These are phyloP conservation scores for Pammene aurita DNA, from an alignment of 2,888 invertebrate species.

Conservation along the genomic window DNA sequence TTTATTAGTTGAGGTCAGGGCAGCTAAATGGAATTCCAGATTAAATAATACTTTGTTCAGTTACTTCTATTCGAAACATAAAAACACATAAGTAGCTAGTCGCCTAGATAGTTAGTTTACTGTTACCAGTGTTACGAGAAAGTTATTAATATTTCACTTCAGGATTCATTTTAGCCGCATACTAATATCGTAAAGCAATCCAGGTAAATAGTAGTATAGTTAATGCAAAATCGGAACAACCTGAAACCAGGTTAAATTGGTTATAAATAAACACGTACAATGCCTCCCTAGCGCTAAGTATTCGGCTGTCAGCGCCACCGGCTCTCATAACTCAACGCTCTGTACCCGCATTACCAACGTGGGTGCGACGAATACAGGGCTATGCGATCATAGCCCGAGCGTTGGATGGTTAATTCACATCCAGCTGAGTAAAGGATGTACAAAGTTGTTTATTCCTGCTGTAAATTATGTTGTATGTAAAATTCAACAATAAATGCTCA, in stretches of 20 bases:
- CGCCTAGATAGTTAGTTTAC: too few relatives aligned
- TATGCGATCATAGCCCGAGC: constrained; percentile 15
- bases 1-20: too few relatives aligned
- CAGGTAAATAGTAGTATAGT: constrained; percentile 1
- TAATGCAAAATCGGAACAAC: constrained; percentile 12
- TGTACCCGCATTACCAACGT: constrained; percentile 53
- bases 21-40: background rate
- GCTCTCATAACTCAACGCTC: constrained; percentile 57
- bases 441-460: too few relatives aligned
- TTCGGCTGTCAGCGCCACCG: constrained; percentile 51
- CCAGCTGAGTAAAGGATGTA: too few relatives aligned
- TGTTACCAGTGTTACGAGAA: too few relatives aligned
- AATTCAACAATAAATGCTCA: too few relatives aligned
- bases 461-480: too few relatives aligned
- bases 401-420: background rate
- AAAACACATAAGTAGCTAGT: too few relatives aligned
- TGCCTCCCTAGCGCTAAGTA: constrained; percentile 45
- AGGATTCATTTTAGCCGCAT: too few relatives aligned
- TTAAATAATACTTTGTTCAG: too few relatives aligned
- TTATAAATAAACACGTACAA: constrained; percentile 42
- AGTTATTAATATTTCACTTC: too few relatives aligned
- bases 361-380: constrained; percentile 32
- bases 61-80: too few relatives aligned
- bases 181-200: background rate
- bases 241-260: constrained; percentile 17